Percentiles rank a stretch among this genome's conserved stretches.
Conservation (phyloP, 2,113 vertebrate genomes). For the Delphinus delphis region DNA sequence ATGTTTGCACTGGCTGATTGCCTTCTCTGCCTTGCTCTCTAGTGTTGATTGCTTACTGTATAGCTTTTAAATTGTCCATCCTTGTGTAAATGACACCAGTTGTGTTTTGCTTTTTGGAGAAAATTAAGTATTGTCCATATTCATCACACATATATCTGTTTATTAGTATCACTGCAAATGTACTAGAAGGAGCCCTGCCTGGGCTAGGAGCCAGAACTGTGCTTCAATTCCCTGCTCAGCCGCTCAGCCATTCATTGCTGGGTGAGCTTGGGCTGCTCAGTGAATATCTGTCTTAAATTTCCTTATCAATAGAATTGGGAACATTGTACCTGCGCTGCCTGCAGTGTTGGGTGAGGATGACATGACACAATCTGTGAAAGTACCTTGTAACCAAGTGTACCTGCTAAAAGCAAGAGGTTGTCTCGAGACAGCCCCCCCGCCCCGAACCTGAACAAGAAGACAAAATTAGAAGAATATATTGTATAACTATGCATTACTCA, state of each 20-base stretch:
- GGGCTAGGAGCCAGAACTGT: neutral
- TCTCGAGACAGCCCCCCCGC: neutral
- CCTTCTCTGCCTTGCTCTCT: neutral
- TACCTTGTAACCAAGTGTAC: neutral
- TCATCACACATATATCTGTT: neutral
- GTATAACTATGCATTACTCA: neutral
- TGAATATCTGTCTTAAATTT: neutral
- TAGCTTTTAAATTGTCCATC: neutral
- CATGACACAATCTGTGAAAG: neutral
- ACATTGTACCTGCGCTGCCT: neutral
- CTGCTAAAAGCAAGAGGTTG: neutral
- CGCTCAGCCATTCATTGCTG: neutral
- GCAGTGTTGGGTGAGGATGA: neutral
- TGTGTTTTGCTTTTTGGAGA: constrained; percentile 16
- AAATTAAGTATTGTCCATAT: neutral
- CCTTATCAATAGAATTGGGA: neutral
- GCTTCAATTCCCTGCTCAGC: neutral
- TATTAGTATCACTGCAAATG: neutral
- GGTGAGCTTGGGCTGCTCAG: neutral
- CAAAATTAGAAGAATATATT: neutral
- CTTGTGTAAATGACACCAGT: neutral
- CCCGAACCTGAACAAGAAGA: neutral
- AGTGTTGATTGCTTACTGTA: neutral
- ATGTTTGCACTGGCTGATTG: neutral
- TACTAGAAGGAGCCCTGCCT: neutral